These are phyloP conservation scores for Enteromius viviparus DNA, from an alignment of 2,797 vertebrate genomes.

Conservation along the genomic window DNA sequence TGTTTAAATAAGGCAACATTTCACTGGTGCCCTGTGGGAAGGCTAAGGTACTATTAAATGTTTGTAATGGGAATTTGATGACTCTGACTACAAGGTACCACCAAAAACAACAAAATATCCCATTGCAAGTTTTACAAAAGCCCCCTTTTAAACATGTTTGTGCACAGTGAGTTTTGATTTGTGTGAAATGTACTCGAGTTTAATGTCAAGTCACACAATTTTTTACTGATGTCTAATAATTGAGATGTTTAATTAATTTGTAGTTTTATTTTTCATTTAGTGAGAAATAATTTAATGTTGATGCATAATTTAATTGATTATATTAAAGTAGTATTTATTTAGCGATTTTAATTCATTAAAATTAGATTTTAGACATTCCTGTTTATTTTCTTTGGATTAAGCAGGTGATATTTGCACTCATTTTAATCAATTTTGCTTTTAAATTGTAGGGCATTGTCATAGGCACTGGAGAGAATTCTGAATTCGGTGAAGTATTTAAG, in stretches of 20 bases:
- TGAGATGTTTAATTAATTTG: background rate
- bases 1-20: conserved; percentile 3
- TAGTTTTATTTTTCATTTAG: background rate
- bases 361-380: background rate
- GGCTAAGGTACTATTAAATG: conserved; percentile 83
- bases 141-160: background rate
- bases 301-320: background rate
- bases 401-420: background rate
- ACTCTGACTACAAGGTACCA: background rate
- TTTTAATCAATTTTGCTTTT: conserved; percentile 23
- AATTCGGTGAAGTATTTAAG: conserved; percentile 95
- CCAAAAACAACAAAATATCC: background rate
- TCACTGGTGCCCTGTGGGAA: conserved; percentile 91
- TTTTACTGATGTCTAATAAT: background rate
- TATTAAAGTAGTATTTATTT: background rate
- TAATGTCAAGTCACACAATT: background rate
- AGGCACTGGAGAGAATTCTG: conserved; percentile 95
- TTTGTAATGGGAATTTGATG: background rate
- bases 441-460: conserved; percentile 93
- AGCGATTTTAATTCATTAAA: background rate
- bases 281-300: background rate
- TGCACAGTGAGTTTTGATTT: background rate
- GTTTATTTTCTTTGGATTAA: background rate
- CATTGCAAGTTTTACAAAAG: background rate
- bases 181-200: background rate